phyloP scores from a whole-genome alignment of 2,797 vertebrate species.

The Uromys caudimaculatus region DNA sequence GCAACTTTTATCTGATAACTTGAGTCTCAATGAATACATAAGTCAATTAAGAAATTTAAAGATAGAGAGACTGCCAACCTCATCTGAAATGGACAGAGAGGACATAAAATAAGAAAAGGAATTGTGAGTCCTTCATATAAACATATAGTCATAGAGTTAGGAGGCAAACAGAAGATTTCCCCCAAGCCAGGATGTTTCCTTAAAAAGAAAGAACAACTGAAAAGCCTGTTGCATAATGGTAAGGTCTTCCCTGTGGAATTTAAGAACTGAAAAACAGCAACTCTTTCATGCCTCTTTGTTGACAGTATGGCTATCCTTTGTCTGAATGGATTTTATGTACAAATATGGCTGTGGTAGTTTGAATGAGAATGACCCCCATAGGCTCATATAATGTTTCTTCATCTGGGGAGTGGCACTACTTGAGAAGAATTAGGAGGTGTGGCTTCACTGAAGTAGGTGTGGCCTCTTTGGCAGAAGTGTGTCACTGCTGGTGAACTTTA shows the following conservation, averaged over 20 bases:
- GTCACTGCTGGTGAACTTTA: no score
- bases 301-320: background rate
- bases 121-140: background rate
- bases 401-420: background rate
- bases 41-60: background rate
- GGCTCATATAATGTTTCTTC: background rate
- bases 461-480: background rate
- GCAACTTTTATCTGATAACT: background rate
- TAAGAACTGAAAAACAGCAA: background rate
- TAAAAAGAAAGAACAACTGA: background rate
- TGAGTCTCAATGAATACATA: background rate
- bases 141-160: background rate
- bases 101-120: background rate
- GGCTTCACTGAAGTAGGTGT: background rate
- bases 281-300: background rate
- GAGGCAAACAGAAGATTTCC: conserved; percentile 19
- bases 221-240: background rate
- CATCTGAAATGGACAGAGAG: background rate
- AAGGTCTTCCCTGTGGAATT: background rate
- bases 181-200: background rate
- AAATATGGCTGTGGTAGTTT: background rate
- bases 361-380: background rate
- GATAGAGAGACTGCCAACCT: background rate
- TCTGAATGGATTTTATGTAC: background rate
- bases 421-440: background rate